These are phyloP conservation scores for Andrena minutula DNA, from an alignment of 2,888 invertebrate species.

Conservation along the genomic window DNA sequence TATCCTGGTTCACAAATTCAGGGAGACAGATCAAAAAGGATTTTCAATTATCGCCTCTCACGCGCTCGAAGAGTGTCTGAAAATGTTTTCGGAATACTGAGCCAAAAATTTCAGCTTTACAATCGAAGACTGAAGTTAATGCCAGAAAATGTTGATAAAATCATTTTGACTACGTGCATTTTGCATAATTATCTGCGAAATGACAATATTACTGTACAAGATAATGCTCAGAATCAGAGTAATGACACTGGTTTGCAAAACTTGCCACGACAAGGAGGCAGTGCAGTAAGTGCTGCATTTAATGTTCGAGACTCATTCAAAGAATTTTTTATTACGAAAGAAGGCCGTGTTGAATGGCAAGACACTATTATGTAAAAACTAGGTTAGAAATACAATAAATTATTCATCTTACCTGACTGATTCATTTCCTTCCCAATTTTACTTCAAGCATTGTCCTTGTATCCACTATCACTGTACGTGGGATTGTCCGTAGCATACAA, in stretches of 20 bases:
- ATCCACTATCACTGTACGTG: background rate
- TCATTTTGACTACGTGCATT: constrained; percentile 23
- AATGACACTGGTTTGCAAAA: constrained; percentile 36
- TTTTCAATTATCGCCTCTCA: background rate
- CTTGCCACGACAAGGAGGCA: constrained; percentile 40
- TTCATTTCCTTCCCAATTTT: background rate
- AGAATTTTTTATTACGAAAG: constrained; percentile 5
- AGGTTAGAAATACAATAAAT: background rate
- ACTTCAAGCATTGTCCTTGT: background rate
- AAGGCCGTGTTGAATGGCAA: constrained; percentile 45
- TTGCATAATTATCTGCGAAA: too few species aligned
- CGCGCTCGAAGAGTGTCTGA: background rate
- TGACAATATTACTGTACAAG: background rate
- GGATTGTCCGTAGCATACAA: background rate
- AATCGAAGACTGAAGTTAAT: constrained; percentile 31
- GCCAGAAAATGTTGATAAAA: constrained; percentile 38
- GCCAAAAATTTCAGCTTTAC: background rate
- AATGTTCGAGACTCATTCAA: background rate
- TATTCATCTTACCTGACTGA: background rate
- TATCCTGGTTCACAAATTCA: too few species aligned
- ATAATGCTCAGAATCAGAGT: background rate
- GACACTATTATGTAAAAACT: constrained; percentile 17
- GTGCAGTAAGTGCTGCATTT: constrained; percentile 2
- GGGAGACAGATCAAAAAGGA: background rate
- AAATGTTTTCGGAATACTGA: background rate